Conservation (phyloP, 2,797 vertebrate species). For the Cheirogaleus major region DNA sequence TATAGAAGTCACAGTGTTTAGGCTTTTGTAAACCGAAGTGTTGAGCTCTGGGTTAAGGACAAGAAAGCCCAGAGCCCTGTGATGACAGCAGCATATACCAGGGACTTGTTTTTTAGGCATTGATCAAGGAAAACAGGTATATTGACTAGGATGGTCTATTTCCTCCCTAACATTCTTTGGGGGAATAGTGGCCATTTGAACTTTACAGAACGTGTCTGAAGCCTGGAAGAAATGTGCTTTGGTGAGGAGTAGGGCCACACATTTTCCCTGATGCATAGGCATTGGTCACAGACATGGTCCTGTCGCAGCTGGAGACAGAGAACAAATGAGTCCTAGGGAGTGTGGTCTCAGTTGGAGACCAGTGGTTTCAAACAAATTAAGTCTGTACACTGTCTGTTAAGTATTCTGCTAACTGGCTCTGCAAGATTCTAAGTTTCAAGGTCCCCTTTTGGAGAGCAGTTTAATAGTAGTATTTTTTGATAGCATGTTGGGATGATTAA, state of each 20-base stretch:
- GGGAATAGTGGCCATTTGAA: neutral
- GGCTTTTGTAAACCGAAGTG: neutral
- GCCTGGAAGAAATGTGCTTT: neutral
- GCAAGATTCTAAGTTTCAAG: neutral
- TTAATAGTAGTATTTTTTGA: neutral
- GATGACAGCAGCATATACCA: rapidly evolving
- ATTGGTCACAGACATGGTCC: neutral
- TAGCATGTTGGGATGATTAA: neutral
- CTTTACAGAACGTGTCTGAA: neutral
- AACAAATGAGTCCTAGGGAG: neutral
- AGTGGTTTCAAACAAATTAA: neutral
- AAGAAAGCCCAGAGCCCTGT: neutral
- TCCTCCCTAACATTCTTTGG: neutral
- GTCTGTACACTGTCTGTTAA: neutral
- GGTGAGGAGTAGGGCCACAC: neutral
- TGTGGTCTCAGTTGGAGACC: neutral
- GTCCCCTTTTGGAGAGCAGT: neutral
- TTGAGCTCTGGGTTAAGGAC: neutral
- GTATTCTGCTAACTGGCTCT: neutral
- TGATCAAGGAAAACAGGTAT: neutral
- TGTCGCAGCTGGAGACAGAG: neutral
- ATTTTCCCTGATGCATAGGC: neutral
- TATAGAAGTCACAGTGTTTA: neutral
- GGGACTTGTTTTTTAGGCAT: neutral
- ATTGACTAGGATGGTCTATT: neutral